Percentiles rank a stretch among this genome's conserved stretches.
phyloP scores from a whole-genome alignment of 2,888 invertebrate genomes.

The Leuctra nigra region DNA sequence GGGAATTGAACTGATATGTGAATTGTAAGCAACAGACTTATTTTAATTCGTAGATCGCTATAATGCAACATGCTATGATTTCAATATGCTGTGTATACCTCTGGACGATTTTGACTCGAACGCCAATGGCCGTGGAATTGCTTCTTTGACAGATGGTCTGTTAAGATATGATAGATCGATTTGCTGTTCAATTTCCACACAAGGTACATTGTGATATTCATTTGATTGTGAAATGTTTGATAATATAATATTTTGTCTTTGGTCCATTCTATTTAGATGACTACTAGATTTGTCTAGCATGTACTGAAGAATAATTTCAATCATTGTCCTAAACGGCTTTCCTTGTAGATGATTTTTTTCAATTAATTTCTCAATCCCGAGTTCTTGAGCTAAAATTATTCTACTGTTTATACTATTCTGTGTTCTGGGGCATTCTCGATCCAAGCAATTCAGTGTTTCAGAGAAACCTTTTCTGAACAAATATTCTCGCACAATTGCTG shows the following conservation, averaged over 20 bases:
- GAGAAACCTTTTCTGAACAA: constrained; percentile 20
- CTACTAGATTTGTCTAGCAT: constrained; percentile 27
- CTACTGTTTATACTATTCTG: constrained; percentile 19
- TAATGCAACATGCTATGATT: too few species aligned
- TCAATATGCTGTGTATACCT: neutral
- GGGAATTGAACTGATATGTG: too few species aligned
- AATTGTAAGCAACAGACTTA: too few species aligned
- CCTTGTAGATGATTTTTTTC: constrained; percentile 32
- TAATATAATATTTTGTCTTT: too few species aligned
- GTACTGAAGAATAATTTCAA: constrained; percentile 36
- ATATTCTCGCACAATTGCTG: constrained; percentile 24
- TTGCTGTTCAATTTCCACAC: neutral
- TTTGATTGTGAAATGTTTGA: too few species aligned
- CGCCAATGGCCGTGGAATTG: neutral
- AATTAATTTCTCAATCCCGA: constrained; percentile 20
- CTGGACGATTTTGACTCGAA: neutral
- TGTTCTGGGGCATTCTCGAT: constrained; percentile 14
- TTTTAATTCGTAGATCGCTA: too few species aligned
- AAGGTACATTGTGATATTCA: neutral
- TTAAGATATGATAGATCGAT: constrained; percentile 4
- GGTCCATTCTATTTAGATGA: neutral
- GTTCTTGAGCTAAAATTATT: constrained; percentile 16
- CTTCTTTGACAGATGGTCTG: neutral
- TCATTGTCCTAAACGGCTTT: constrained; percentile 35
- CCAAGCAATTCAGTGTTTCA: constrained; percentile 20